Evolutionary conservation across 2,113 vertebrate genomes (phyloP).

Genomic region (Marmota flaviventris): DNA sequence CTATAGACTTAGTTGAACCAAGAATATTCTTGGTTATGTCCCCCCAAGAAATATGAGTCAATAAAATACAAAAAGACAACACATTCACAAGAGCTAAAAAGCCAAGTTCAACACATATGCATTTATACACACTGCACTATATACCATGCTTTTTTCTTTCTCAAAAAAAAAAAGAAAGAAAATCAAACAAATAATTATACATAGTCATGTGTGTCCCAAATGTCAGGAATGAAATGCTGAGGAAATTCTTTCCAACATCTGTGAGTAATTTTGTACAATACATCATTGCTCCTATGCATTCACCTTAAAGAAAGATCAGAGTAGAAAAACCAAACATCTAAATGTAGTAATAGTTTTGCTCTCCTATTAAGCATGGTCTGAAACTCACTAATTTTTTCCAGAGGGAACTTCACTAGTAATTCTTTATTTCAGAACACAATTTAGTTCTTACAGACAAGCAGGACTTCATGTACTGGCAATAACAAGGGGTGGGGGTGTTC

Average conservation of each 20-base stretch:
- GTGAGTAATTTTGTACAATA: constrained; percentile 74
- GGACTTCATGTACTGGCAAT: background rate
- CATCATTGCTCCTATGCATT: constrained; percentile 42
- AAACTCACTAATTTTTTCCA: constrained; percentile 72
- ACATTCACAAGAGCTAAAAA: background rate
- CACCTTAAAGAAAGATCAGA: constrained; percentile 75
- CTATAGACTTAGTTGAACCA: background rate
- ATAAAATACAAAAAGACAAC: constrained; percentile 59
- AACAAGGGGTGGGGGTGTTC: background rate
- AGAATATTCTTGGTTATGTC: background rate
- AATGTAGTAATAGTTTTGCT: constrained; percentile 66
- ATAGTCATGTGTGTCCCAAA: constrained; percentile 80
- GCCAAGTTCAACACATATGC: background rate
- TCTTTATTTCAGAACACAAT: constrained; percentile 31
- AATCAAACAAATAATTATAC: constrained; percentile 76
- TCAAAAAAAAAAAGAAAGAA: constrained; percentile 64
- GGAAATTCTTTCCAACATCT: constrained; percentile 79
- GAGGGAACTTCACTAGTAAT: constrained; percentile 36
- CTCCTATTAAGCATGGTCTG: constrained; percentile 59
- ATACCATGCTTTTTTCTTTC: background rate
- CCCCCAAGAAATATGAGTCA: background rate
- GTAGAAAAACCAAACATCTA: constrained; percentile 66
- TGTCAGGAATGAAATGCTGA: constrained; percentile 75
- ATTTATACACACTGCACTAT: constrained; percentile 35
- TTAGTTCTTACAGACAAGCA: constrained; percentile 23